Evolutionary conservation across 2,888 invertebrate species (phyloP), one percentile per base, ranked within the genome.

Genomic region (Megastigmus dorsalis): DNA sequence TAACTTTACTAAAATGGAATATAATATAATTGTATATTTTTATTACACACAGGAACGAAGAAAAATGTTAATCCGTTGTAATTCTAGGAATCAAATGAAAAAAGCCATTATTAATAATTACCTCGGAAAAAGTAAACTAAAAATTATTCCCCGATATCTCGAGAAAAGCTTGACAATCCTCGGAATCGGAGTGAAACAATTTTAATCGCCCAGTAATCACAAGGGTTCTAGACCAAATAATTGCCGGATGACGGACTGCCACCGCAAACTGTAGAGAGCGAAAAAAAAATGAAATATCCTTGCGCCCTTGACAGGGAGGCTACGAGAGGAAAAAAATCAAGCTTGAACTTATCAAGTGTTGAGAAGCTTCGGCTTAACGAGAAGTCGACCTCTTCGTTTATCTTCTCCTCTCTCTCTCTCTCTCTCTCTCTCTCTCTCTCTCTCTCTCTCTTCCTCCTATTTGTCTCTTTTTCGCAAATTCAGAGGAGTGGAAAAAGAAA

Each of bases 191-290:
- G 38, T 23, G 45, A 38, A 9, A 18, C 33, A 45, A 62, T 54
- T 62, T 70, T 62, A 63, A 70, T 55, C 41, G 45, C 36, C 41
- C 0, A n/a, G 15, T 48, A 63, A 65, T 65, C 50, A 59, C 36
- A 62, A 15, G 23, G 10, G 18, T 43, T 33, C 13, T 23, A 23
- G 30, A 6, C 13, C 41, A 65, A 57, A 65, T 57, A 65, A 71
- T 71, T 54, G n/a, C n/a, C n/a, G 23, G 15, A 13, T 28, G 33
- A 15, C 15, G 52, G 10, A 43, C 3, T 6, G 26, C n/a, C n/a
- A n/a, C n/a, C n/a, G n/a, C n/a, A n/a, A n/a, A n/a, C n/a, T 23
- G 33, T 55, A 15, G 7, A 33, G 18, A 13, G 33, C 3, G 23
- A 63, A 13, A 38, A 62, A 74, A n/a, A n/a, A n/a, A n/a, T n/a